Conservation (phyloP, 64 coral and sea anemone genomes). For the Platygyra sinensis region DNA sequence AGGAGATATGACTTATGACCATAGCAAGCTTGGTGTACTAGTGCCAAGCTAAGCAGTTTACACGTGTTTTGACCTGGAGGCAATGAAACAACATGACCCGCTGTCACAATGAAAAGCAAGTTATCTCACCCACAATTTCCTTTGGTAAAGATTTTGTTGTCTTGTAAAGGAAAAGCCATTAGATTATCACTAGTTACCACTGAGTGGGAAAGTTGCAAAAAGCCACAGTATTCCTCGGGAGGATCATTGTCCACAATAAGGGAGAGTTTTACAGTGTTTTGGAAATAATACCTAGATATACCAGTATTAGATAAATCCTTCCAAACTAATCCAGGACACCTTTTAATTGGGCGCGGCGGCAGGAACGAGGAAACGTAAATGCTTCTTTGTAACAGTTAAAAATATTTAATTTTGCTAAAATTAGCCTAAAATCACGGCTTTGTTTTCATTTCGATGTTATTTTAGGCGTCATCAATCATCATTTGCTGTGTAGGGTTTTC, state of each 20-base stretch:
- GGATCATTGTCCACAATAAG: no score
- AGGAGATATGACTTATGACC: not conserved
- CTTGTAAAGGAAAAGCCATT: not conserved
- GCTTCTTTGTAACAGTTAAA: not conserved
- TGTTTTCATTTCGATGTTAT: not conserved
- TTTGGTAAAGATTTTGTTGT: conserved; percentile 5
- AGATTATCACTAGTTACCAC: not conserved
- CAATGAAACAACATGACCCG: not conserved
- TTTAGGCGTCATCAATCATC: not conserved
- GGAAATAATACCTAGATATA: no score
- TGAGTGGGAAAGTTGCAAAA: not conserved
- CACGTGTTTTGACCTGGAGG: not conserved
- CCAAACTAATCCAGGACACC: not conserved
- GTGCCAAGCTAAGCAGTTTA: not conserved
- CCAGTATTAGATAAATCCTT: not conserved
- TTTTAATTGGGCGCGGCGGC: not conserved
- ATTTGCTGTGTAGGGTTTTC: not conserved
- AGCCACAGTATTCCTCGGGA: not conserved
- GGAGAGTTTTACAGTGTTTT: no score
- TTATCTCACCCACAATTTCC: not conserved
- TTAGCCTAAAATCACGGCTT: not conserved
- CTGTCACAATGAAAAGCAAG: not conserved
- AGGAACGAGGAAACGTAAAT: not conserved
- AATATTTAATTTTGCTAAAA: not conserved
- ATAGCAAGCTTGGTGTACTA: not conserved